phyloP scores from a whole-genome alignment of 2,888 invertebrate species.

The Tetanocera ferruginea region DNA sequence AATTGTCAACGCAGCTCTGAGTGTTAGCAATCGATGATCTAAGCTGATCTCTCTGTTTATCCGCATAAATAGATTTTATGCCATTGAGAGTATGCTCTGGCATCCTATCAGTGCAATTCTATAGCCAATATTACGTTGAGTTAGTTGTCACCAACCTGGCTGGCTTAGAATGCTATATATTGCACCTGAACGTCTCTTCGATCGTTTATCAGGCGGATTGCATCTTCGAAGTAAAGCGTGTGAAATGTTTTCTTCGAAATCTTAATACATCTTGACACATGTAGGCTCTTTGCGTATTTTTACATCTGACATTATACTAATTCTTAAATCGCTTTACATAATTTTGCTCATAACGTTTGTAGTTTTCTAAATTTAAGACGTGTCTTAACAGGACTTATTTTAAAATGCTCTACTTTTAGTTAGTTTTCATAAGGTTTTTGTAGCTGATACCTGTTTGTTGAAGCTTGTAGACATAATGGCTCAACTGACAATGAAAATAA shows the following conservation, averaged over 20 bases:
- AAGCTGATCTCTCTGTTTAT: conserved; percentile 23
- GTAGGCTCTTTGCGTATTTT: background rate
- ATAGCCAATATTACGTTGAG: background rate
- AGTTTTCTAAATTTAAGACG: too few species aligned
- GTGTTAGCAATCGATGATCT: background rate
- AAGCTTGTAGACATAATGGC: too few species aligned
- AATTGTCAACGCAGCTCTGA: conserved; percentile 26
- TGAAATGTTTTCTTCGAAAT: conserved; percentile 12
- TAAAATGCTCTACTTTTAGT: too few species aligned
- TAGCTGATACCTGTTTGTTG: too few species aligned
- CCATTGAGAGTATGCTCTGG: background rate
- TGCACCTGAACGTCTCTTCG: conserved; percentile 16
- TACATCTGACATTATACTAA: too few species aligned
- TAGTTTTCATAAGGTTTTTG: too few species aligned
- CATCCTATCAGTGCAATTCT: background rate
- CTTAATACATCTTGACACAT: background rate
- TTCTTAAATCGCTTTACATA: too few species aligned
- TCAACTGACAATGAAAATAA: too few species aligned
- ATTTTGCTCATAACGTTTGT: too few species aligned
- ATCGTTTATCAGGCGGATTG: too few species aligned
- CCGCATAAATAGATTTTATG: conserved; percentile 35
- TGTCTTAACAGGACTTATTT: too few species aligned
- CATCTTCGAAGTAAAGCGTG: background rate
- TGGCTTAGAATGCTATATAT: background rate
- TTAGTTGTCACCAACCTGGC: conserved; percentile 20